Base-by-base conservation (phyloP, 2,113 vertebrate species). In the Chascanopsetta lugubris region DNA sequence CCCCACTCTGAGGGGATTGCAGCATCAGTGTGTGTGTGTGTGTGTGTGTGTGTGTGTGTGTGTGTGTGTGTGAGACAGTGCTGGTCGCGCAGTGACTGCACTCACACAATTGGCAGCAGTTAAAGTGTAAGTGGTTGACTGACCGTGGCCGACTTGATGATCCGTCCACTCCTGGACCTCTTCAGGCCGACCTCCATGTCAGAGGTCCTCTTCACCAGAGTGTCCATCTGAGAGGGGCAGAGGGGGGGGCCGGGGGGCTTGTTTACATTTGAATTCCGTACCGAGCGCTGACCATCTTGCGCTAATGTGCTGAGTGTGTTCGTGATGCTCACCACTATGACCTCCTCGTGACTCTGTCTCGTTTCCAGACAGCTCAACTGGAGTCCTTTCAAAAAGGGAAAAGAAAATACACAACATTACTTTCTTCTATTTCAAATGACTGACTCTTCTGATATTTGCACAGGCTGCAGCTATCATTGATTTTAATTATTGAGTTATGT, bases 161-260 rank as follows among this genome's bases (percentile, higher is more conserved):
- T 64, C 53, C 87, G 92, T 18, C 94, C 94, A 69, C 95, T 97
- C 80, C 95, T 92, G 61, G 94, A 95, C 88, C 90, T 95, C 85
- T 92, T 93, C 67, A 88, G 77, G 3, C 85, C 82, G 65, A 94
- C n/a, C 21, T 89, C 82, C 66, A 93, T 82, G 48, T 92, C 85
- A 53, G 91, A 91, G 0, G 93, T 93, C 78, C 86, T 90, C 59
- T n/a, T 91, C 50, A 92, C 87, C 81, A 93, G 72, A 18, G 82
- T 87, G 36, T 94, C 92, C 73, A 80, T 61, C 91, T 94, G 75
- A 83, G 71, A 56, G 68, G 27, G 53, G 61, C n/a, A n/a, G n/a
- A n/a, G n/a, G n/a, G n/a, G n/a, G n/a, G n/a, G n/a, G n/a, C n/a
- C n/a, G n/a, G n/a, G n/a, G n/a, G n/a, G n/a, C n/a, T n/a, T n/a